Conservation (phyloP, 2,888 invertebrate species). For the Chymomyza fuscimana region DNA sequence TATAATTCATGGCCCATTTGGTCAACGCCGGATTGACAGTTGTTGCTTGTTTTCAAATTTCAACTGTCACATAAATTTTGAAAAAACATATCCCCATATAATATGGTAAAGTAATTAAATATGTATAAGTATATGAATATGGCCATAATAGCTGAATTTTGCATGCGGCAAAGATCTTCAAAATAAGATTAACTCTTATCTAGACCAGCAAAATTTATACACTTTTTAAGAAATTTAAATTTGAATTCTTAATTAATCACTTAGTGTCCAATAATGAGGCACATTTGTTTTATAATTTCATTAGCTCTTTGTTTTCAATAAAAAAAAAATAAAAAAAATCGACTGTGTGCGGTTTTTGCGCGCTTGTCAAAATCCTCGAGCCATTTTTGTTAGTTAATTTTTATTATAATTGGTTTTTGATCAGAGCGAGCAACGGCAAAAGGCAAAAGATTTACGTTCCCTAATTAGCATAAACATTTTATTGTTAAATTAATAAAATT, state of each 20-base stretch:
- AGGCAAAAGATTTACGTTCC: conserved; percentile 47
- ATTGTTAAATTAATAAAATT: conserved; percentile 71
- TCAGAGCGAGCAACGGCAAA: conserved; percentile 52
- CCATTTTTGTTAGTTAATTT: conserved; percentile 39
- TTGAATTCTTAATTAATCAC: conserved; percentile 66
- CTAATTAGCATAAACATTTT: conserved; percentile 72
- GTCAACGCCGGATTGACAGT: conserved; percentile 66
- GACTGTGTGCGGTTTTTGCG: neutral
- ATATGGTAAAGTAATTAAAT: neutral
- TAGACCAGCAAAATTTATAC: conserved; percentile 45
- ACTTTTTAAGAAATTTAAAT: conserved; percentile 46
- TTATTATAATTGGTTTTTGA: conserved; percentile 68
- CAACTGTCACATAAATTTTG: conserved; percentile 67
- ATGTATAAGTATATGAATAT: conserved; percentile 1
- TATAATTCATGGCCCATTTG: conserved; percentile 64
- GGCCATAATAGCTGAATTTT: conserved; percentile 1
- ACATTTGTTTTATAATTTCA: conserved; percentile 75
- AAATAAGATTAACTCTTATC: conserved; percentile 5
- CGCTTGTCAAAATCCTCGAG: conserved; percentile 12
- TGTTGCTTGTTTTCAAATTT: conserved; percentile 68
- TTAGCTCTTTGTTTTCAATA: conserved; percentile 53
- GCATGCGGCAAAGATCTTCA: neutral
- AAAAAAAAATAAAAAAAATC: neutral
- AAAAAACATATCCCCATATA: conserved; percentile 44
- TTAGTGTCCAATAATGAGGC: conserved; percentile 73